Evolutionary conservation across 1,140 invertebrate genomes (phyloP), one percentile per base, ranked within the genome.

Genomic region (Ladona fulva): DNA sequence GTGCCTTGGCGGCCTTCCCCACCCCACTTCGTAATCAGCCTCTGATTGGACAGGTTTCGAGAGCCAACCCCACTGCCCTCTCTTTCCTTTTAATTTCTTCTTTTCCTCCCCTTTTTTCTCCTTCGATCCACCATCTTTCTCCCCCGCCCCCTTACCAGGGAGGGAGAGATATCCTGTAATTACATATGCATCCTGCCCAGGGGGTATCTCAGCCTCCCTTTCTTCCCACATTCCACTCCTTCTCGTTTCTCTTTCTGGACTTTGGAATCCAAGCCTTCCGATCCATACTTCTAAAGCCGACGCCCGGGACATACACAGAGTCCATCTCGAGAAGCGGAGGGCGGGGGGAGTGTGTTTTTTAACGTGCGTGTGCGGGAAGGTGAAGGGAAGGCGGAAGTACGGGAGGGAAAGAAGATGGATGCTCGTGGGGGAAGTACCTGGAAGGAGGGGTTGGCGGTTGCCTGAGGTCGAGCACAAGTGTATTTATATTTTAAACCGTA

Each of bases 41-140:
- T 66, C 52, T 66, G 52, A 66, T 66, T 66, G 52, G 52, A 66
- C 52, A 66, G 52, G 52, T 66, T 66, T 66, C 52, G 52, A 66
- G 52, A 66, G 3, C 52, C 52, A 66, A 66, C 52, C 52, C 52
- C 52, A 66, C 52, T 66, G 52, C 52, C 52, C 52, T 66, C 52
- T 22, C 52, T 66, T 19, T 52, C n/a, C n/a, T n/a, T 22, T 66
- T 66, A 22, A 66, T 22, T 66, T 19, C 44, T 52, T 52, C 44
- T 11, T 12, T 22, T 66, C 52, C 52, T 66, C 52, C 52, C 52
- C 52, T 22, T 22, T 16, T 66, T 22, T 12, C 52, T 66, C 52
- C 52, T 66, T 66, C n/a, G 29, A 19, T 66, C 52, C n/a, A 12
- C 52, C n/a, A 66, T 12, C 19, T 52, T 52, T 52, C 44, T 52